These are phyloP conservation scores for Bilobella aurantiaca DNA, from an alignment of 1,140 invertebrate species.

Conservation along the genomic window DNA sequence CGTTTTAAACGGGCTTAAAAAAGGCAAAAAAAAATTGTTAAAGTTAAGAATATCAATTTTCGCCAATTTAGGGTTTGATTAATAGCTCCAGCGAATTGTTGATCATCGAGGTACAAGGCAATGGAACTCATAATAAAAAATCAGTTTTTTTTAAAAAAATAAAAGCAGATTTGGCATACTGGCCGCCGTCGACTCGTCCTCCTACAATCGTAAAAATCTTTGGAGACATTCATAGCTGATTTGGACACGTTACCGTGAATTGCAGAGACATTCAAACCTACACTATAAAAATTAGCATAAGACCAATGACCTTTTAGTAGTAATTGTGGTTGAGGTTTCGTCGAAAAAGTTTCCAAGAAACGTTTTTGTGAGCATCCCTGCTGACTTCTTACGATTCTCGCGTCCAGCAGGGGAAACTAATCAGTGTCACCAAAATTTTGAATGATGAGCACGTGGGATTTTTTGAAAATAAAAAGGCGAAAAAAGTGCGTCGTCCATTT, in stretches of 20 bases:
- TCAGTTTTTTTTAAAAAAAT: too few relatives aligned
- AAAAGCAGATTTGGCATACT: too few relatives aligned
- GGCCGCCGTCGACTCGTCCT: too few relatives aligned
- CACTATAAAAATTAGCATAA: background rate
- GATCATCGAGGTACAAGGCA: too few relatives aligned
- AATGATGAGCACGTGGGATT: slow-evolving; percentile 3
- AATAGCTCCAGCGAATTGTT: too few relatives aligned
- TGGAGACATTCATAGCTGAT: background rate
- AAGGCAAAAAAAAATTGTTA: too few relatives aligned
- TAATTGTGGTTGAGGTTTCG: background rate
- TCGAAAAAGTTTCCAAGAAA: background rate
- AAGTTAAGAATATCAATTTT: too few relatives aligned
- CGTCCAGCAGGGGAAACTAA: slow-evolving; percentile 1
- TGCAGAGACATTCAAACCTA: background rate
- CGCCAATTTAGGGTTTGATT: too few relatives aligned
- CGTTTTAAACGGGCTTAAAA: too few relatives aligned
- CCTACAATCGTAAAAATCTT: too few relatives aligned
- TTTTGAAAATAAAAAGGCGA: background rate
- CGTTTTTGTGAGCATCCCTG: background rate
- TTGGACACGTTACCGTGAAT: background rate
- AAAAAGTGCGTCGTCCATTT: too few relatives aligned
- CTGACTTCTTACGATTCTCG: background rate
- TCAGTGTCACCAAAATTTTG: background rate
- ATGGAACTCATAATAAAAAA: too few relatives aligned
- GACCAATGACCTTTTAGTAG: background rate